phyloP scores from a whole-genome alignment of 2,797 vertebrate species.

The Hirundo rustica region DNA sequence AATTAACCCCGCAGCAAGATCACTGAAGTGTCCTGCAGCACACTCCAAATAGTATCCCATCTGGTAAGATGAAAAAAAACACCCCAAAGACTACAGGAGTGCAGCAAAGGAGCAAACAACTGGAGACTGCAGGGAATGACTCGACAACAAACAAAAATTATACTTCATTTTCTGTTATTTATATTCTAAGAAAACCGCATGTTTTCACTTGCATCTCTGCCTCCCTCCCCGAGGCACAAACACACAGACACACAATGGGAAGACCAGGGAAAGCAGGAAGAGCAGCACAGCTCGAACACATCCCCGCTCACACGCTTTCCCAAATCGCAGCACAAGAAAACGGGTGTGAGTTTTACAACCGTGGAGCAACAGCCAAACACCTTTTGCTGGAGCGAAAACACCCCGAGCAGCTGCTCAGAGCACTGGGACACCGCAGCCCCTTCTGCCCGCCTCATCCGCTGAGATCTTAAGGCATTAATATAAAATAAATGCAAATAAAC shows the following conservation, averaged over 20 bases:
- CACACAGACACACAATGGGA: not conserved
- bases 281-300: not conserved
- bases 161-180: conserved; percentile 29
- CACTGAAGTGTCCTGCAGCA: not conserved
- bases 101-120: not conserved
- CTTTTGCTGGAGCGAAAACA: not conserved
- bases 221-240: conserved; percentile 19
- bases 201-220: conserved; percentile 28
- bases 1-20: not conserved
- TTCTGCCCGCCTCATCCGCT: not conserved
- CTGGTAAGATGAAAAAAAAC: not conserved
- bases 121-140: conserved; percentile 6
- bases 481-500: not conserved
- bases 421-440: not conserved
- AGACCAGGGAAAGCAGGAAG: not conserved
- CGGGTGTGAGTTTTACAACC: not conserved
- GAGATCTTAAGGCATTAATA: not conserved
- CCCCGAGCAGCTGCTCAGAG: not conserved
- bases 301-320: not conserved
- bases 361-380: not conserved
- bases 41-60: not conserved
- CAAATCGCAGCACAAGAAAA: not conserved
- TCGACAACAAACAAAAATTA: not conserved
- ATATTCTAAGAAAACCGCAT: not conserved
- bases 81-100: not conserved